phyloP scores from a whole-genome alignment of 2,113 vertebrate species.

The Benitochromis conjunctus region DNA sequence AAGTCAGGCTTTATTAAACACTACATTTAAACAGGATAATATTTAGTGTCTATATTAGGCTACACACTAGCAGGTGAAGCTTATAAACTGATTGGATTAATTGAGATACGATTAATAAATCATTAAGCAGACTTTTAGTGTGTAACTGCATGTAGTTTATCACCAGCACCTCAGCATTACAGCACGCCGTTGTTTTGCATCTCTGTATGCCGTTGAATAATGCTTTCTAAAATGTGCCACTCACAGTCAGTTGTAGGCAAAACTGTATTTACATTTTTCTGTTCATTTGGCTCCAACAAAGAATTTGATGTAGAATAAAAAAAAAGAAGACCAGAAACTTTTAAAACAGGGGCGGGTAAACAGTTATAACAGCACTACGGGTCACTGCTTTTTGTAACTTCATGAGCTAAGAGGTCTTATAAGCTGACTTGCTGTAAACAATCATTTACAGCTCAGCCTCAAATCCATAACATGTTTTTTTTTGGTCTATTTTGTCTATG shows the following conservation, averaged over 20 bases:
- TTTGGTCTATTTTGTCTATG: constrained; percentile 32
- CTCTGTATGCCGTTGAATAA: neutral
- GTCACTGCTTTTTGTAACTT: constrained; percentile 37
- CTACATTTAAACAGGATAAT: neutral
- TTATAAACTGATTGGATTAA: neutral
- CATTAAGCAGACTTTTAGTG: neutral
- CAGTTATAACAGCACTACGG: neutral
- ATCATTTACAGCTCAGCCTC: constrained; percentile 64
- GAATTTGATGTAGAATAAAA: neutral
- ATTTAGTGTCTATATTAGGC: neutral
- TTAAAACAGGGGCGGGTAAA: constrained; percentile 14
- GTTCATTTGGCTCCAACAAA: neutral
- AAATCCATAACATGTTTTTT: constrained; percentile 69
- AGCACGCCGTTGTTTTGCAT: neutral
- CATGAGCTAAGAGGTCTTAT: constrained; percentile 53
- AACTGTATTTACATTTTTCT: neutral
- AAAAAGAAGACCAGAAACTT: neutral
- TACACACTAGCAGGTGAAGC: neutral
- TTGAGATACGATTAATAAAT: neutral
- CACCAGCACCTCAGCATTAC: neutral
- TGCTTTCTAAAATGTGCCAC: neutral
- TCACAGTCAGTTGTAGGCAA: neutral
- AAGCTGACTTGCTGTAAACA: constrained; percentile 59
- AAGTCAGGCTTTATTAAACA: neutral
- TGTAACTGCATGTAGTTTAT: neutral